Evolutionary conservation across 2,113 vertebrate genomes (phyloP).

Genomic region (Tachycineta bicolor): DNA sequence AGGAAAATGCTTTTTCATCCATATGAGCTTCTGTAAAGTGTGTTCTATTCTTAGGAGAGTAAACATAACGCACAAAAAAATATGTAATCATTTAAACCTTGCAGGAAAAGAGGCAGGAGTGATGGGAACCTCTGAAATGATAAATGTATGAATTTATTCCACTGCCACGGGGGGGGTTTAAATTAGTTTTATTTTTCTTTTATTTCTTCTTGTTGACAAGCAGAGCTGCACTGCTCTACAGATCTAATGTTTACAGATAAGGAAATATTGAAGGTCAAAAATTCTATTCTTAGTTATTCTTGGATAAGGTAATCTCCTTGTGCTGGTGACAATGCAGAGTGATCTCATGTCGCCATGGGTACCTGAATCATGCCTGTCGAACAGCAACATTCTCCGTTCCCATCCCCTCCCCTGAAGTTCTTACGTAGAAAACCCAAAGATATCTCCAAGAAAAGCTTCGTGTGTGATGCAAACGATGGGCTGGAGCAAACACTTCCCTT

Average conservation of each 20-base stretch:
- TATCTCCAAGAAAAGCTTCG: background rate
- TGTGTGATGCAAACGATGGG: background rate
- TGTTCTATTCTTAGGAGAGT: slow-evolving; percentile 48
- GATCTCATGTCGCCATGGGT: slow-evolving; percentile 5
- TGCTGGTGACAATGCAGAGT: background rate
- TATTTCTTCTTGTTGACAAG: slow-evolving; percentile 45
- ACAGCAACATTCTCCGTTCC: background rate
- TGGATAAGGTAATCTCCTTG: background rate
- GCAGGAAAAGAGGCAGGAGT: slow-evolving; percentile 1
- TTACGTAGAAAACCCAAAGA: background rate
- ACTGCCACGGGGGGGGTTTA: slow-evolving; percentile 17
- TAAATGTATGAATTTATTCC: slow-evolving; percentile 53
- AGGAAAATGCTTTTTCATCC: slow-evolving; percentile 52
- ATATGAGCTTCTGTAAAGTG: slow-evolving; percentile 22
- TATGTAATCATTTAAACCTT: slow-evolving; percentile 36
- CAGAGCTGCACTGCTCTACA: background rate
- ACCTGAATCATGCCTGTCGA: slow-evolving; percentile 16
- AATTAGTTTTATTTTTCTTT: slow-evolving; percentile 53
- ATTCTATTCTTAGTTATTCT: slow-evolving; percentile 14
- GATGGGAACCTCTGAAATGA: slow-evolving; percentile 40
- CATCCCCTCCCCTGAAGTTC: background rate
- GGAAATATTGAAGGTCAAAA: slow-evolving; percentile 41
- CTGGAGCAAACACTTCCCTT: background rate
- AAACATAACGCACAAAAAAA: slow-evolving; percentile 22
- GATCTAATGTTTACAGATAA: slow-evolving; percentile 38